A percentile compares a stretch with the other conserved stretches of the same genome.
Conservation (phyloP, 2,888 invertebrate genomes). For the Pseudococcus viburni region DNA sequence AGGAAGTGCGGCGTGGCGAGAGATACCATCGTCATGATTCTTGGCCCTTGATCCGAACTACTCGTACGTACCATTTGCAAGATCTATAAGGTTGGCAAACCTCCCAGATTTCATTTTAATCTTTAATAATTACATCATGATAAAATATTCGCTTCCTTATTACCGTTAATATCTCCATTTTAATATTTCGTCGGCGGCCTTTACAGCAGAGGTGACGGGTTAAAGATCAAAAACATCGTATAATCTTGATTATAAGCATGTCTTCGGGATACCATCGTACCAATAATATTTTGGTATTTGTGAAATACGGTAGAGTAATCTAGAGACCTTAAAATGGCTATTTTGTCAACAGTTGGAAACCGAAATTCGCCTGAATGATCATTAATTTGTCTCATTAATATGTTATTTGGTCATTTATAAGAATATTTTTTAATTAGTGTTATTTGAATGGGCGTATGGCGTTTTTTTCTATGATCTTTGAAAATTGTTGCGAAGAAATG, state of each 20-base stretch:
- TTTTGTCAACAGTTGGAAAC: background rate
- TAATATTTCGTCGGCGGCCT: slow-evolving; percentile 24
- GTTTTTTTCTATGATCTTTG: background rate
- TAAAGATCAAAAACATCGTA: slow-evolving; percentile 28
- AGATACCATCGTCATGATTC: background rate
- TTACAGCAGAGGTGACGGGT: background rate
- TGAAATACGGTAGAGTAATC: background rate
- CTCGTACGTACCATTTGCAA: background rate
- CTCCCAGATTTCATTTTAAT: slow-evolving; percentile 35
- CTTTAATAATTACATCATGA: slow-evolving; percentile 32
- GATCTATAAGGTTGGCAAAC: slow-evolving; percentile 12
- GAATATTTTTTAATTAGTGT: background rate
- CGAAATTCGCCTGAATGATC: background rate
- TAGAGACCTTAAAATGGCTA: background rate
- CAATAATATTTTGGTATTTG: background rate
- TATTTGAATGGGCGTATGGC: background rate
- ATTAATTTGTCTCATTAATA: background rate
- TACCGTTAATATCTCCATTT: slow-evolving; percentile 32
- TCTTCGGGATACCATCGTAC: background rate
- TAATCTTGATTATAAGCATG: background rate
- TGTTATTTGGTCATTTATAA: too few species aligned
- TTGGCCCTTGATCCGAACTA: slow-evolving; percentile 23
- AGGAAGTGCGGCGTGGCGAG: background rate
- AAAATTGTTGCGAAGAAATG: background rate
- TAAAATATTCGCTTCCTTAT: slow-evolving; percentile 22